Conservation (phyloP, 2,888 invertebrate genomes). For the Abrostola triplasia region DNA sequence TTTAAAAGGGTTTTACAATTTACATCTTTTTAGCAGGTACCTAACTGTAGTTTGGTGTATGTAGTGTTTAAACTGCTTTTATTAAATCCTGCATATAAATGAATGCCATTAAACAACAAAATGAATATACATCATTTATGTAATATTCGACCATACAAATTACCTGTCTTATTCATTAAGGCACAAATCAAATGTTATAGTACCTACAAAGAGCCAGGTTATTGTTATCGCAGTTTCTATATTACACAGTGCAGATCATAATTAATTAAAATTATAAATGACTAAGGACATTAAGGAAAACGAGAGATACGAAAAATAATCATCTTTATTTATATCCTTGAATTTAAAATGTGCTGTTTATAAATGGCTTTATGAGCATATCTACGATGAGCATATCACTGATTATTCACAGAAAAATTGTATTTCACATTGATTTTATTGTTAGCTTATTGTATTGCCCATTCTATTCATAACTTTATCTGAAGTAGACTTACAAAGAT, state of each 20-base stretch:
- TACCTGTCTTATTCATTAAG: too few relatives aligned
- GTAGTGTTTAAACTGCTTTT: too few relatives aligned
- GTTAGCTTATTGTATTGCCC: constrained; percentile 26
- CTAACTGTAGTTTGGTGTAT: too few relatives aligned
- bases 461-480: constrained; percentile 26
- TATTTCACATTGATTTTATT: constrained; percentile 30
- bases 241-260: too few relatives aligned
- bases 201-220: too few relatives aligned
- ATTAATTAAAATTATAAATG: background rate
- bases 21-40: too few relatives aligned
- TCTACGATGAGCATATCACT: constrained; percentile 44
- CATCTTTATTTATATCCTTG: constrained; percentile 64
- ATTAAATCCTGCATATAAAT: too few relatives aligned
- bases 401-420: constrained; percentile 44
- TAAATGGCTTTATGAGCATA: constrained; percentile 53
- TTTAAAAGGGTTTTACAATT: too few relatives aligned
- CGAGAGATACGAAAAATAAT: constrained; percentile 64
- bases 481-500: constrained; percentile 36
- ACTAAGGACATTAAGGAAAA: constrained; percentile 23
- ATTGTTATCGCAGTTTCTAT: too few relatives aligned
- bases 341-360: constrained; percentile 62
- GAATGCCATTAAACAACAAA: too few relatives aligned
- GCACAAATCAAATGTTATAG: too few relatives aligned
- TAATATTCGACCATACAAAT: background rate
- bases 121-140: background rate